Base-by-base conservation (phyloP, 1,140 invertebrate genomes). In the Leptestheria dahalacensis region DNA sequence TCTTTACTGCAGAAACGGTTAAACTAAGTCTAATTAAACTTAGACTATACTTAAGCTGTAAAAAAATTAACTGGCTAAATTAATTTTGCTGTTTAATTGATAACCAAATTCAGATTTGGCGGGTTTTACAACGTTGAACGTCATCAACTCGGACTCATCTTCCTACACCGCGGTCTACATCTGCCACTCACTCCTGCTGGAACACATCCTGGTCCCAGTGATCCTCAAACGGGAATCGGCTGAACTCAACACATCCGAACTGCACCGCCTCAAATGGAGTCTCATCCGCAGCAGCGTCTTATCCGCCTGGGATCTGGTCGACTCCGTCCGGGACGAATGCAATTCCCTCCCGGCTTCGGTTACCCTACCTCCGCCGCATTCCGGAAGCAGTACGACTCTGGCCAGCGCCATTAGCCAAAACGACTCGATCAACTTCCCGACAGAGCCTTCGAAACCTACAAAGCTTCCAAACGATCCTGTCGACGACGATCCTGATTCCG, bases 111-210 rank as follows among this genome's bases (percentile, higher is more conserved):
- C 48, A 63, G 62, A 57, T 21, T 47, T 57, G 9, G 25, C 61
- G 6, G 62, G 62, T 21, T 41, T 55, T 10, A 48, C 49, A 48
- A 47, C 50, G 6, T 26, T 63, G 48, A 57, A 50, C 50, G 47
- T 62, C 41, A 28, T 60, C 21, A 48, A 51, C 12, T 61, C 60
- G 18, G 62, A 63, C 41, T 63, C 61, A n/a, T 41, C 29, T 10
- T 57, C 51, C 15, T 63, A 57, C 41, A 52, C 59, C 24, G 60
- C 46, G 3, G 59, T 50, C 10, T 52, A 56, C n/a, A 25, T 57
- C 1, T 63, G 62, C 41, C 51, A 61, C 15, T 26, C 12, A n/a
- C 28, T 61, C 28, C 52, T 56, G 15, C 46, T 55, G 33, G 60
- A 60, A 29, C 52, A 56, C 23, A 48, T 63, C n/a, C 15, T 59